Base-by-base conservation (phyloP, 2,797 vertebrate genomes). In the Amphiprion clarkii region DNA sequence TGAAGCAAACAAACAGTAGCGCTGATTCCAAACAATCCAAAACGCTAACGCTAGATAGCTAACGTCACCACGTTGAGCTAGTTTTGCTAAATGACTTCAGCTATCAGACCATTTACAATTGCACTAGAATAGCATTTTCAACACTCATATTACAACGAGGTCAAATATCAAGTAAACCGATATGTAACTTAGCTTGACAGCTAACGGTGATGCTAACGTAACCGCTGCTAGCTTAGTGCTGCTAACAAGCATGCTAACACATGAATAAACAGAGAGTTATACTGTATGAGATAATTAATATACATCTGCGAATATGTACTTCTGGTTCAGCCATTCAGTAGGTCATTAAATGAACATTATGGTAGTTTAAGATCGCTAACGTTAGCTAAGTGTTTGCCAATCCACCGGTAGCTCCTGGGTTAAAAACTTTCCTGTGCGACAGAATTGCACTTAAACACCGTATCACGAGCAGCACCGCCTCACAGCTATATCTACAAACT, bases 171-270 rank as follows among this genome's bases (percentile, higher is more conserved):
- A 5, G 2, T 17, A 23, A 21, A 0, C 16, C 42, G 7, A 36
- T n/a, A 13, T 13, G 25, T 21, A 11, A 23, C 0, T 27, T 56
- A 67, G 69, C 66, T 46, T 13, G 2, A 3, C 2, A 63, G 74
- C 72, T 84, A 85, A 60, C 29, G 13, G n/a, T 23, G 12, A 48
- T 1, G 77, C 67, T 84, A 83, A 63, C 10, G 39, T 3, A 3
- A 8, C 29, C 23, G 3, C 9, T n/a, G 42, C 42, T 52, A 57
- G 46, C 51, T 27, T 31, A 17, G 1, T 2, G 3, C 19, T 1
- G 3, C 23, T 48, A n/a, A 6, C 19, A 51, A 8, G 16, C 40
- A 4, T 8, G 14, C 29, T 42, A 59, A 33, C n/a, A 6, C 11
- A 12, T 0, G 0, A 5, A 2, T 10, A 58, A 4, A 2, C 0